A percentile compares a stretch with the other conserved stretches of the same genome.
phyloP scores from a whole-genome alignment of 1,140 invertebrate species.

The Anastrepha ludens region DNA sequence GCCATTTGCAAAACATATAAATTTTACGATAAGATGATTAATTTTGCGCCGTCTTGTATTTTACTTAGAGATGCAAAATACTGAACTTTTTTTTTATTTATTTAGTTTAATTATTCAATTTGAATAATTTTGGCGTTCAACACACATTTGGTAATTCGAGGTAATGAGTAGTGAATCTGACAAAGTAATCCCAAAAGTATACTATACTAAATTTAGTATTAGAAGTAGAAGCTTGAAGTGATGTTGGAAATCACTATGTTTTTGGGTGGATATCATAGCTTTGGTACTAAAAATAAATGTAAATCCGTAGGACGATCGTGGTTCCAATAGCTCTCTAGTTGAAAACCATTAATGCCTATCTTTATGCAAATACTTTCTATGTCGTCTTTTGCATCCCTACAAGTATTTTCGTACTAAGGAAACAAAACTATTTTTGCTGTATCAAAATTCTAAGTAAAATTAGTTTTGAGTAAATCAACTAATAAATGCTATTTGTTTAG shows the following conservation, averaged over 20 bases:
- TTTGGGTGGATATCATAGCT: no score
- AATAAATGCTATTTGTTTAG: neutral
- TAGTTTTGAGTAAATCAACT: no score
- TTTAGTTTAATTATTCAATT: neutral
- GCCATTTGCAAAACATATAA: no score
- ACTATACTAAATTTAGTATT: neutral
- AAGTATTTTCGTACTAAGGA: neutral
- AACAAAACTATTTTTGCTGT: neutral
- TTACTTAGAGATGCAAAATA: neutral
- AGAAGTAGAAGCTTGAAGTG: neutral
- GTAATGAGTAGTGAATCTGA: neutral
- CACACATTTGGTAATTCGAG: neutral
- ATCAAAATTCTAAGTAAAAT: no score
- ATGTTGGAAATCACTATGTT: no score
- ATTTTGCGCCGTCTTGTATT: no score
- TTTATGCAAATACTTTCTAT: no score
- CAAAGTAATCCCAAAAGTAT: neutral
- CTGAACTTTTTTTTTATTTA: slow-evolving; percentile 7
- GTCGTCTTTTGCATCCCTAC: neutral
- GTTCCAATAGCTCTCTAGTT: no score
- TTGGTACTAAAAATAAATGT: no score
- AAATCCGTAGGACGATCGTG: no score
- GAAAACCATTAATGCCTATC: no score
- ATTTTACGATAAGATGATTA: no score
- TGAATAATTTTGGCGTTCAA: neutral